Percentiles rank a stretch among this genome's conserved stretches.
These are phyloP conservation scores for Stictocephala bisonia DNA, from an alignment of 2,888 invertebrate species.

Conservation along the genomic window DNA sequence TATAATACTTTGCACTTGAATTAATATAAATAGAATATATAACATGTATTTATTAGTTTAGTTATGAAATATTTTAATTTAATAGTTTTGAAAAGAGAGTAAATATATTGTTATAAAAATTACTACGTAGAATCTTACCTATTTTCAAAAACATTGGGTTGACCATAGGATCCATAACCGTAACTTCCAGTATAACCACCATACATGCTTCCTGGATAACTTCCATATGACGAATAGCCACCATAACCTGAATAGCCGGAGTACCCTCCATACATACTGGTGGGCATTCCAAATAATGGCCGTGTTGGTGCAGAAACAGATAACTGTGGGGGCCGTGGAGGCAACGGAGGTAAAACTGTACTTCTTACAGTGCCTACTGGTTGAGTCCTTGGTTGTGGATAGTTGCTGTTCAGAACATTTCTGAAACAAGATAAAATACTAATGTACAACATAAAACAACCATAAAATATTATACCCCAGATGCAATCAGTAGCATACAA, in stretches of 20 bases:
- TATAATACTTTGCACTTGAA: background rate
- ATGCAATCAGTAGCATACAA: too few species aligned
- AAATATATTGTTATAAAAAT: background rate
- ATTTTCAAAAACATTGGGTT: background rate
- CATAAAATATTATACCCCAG: too few species aligned
- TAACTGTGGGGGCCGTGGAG: conserved; percentile 14
- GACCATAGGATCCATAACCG: background rate
- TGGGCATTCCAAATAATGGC: background rate
- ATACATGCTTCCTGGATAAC: background rate
- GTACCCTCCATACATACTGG: background rate
- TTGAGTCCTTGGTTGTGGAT: background rate
- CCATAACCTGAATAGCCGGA: background rate
- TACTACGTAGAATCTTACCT: background rate
- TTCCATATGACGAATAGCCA: background rate
- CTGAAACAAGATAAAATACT: too few species aligned
- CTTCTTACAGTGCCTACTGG: background rate
- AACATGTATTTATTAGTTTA: background rate
- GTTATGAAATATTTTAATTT: background rate
- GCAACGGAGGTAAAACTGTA: background rate
- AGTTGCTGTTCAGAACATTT: background rate
- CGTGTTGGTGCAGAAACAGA: too few species aligned
- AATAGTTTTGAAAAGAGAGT: background rate
- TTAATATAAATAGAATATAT: background rate
- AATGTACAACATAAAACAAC: too few species aligned
- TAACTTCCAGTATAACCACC: background rate